phyloP scores from a whole-genome alignment of 2,797 vertebrate genomes.

The Sebastolobus alascanus region DNA sequence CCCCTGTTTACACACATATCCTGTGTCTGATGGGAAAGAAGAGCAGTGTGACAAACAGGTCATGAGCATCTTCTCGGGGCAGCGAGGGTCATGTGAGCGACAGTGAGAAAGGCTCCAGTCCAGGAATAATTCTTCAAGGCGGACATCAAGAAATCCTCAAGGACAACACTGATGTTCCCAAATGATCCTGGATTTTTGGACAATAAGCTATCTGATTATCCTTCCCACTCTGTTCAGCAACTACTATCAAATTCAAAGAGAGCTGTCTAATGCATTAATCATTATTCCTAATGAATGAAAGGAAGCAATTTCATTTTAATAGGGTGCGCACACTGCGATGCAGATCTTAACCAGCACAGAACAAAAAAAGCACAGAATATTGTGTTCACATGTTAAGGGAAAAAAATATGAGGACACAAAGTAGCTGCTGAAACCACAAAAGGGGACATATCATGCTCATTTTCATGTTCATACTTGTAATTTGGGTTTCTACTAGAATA shows the following conservation, averaged over 20 bases:
- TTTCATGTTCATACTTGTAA: no score
- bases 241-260: conserved; percentile 5
- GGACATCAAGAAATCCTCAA: conserved; percentile 48
- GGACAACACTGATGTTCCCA: conserved; percentile 46
- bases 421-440: conserved; percentile 1
- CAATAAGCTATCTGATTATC: conserved; percentile 15
- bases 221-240: background rate
- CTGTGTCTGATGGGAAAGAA: conserved; percentile 82
- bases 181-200: conserved; percentile 34
- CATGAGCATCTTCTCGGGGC: conserved; percentile 68
- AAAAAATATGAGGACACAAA: background rate
- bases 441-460: no score
- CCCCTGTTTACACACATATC: conserved; percentile 69
- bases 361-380: background rate
- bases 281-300: conserved; percentile 18
- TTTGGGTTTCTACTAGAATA: no score
- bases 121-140: conserved; percentile 51
- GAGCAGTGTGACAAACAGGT: conserved; percentile 69
- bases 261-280: background rate
- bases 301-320: background rate
- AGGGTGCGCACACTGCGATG: background rate
- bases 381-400: background rate
- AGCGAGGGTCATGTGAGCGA: conserved; percentile 77
- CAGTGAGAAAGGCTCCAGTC: conserved; percentile 50
- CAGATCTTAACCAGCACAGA: background rate